Evolutionary conservation across 2,113 vertebrate species (phyloP).

Genomic region (Malurus melanocephalus): DNA sequence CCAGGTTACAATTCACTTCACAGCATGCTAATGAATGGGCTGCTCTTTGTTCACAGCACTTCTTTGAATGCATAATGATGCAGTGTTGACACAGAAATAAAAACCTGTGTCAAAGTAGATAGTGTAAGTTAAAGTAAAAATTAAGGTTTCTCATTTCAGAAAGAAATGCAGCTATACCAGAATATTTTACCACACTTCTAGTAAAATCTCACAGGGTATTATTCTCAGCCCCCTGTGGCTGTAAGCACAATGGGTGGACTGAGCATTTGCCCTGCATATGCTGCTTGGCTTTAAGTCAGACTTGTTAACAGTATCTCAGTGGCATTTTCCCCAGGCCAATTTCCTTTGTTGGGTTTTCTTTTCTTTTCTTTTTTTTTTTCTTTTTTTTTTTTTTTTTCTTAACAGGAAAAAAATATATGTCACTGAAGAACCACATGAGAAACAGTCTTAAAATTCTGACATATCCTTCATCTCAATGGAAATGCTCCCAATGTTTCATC

Average conservation of each 20-base stretch:
- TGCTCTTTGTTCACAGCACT: background rate
- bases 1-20: background rate
- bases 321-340: conserved; percentile 35
- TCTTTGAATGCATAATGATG: background rate
- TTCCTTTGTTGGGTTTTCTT: conserved; percentile 13
- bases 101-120: background rate
- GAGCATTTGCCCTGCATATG: background rate
- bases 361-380: background rate
- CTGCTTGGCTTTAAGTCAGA: conserved; percentile 31
- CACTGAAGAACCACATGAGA: conserved; percentile 20
- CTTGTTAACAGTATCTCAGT: conserved; percentile 44
- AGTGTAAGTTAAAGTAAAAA: background rate
- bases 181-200: conserved; percentile 11
- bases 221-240: conserved; percentile 45
- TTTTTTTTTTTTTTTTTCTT: background rate
- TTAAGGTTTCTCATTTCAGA: conserved; percentile 10
- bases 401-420: background rate
- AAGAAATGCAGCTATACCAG: background rate
- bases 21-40: background rate
- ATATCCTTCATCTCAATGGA: background rate
- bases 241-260: conserved; percentile 13
- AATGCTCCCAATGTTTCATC: background rate
- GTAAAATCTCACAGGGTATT: background rate
- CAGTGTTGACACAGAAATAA: background rate
- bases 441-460: background rate